Base-by-base conservation (phyloP, 2,113 vertebrate genomes). In the Cyphomyrus plagiostoma region DNA sequence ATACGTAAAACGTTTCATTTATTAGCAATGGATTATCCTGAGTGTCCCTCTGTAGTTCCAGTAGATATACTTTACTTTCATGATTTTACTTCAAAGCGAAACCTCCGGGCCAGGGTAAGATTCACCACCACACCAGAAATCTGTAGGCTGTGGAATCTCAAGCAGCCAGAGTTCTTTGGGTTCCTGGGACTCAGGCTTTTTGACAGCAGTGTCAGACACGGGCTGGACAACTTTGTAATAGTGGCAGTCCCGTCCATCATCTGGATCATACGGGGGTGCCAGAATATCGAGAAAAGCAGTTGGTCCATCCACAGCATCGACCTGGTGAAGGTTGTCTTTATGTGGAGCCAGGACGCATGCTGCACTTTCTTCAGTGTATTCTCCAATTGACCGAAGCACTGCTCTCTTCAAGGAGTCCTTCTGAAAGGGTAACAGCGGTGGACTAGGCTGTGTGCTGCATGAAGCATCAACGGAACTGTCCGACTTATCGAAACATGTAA, bases 231-330 rank as follows among this genome's bases (percentile, higher is more conserved):
- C 93, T 90, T 94, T 96, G 95, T 97, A 99, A 93, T 99, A 99
- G 93, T 99, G 98, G 93, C 98, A 99, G 96, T 99, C 98, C 90
- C 98, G 94, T 26, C 97, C 98, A 1, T 97, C 95, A 6, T 97
- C 97, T 0, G 97, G 97, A 94, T 97, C 96, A 92, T 99, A 99
- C 0, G 98, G 98, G 1, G 98, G 98, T 15, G 98, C 98, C 90
- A 99, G 92, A 92, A 99, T 98, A 93, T 99, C 98, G 91, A 99
- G 96, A 93, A 99, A 99, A 3, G 97, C 98, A 1, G 97, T 96
- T 0, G 98, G 97, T 10, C 97, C 97, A 3, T 97, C 97, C 89
- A 97, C 95, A 0, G 98, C 97, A 50, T 97, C 95, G 46, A 99
- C 98, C 94, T 98, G 97, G 92, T 99, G 98, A 85, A 99, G 95